phyloP scores from a whole-genome alignment of 2,797 vertebrate species.

The Pygocentrus nattereri region DNA sequence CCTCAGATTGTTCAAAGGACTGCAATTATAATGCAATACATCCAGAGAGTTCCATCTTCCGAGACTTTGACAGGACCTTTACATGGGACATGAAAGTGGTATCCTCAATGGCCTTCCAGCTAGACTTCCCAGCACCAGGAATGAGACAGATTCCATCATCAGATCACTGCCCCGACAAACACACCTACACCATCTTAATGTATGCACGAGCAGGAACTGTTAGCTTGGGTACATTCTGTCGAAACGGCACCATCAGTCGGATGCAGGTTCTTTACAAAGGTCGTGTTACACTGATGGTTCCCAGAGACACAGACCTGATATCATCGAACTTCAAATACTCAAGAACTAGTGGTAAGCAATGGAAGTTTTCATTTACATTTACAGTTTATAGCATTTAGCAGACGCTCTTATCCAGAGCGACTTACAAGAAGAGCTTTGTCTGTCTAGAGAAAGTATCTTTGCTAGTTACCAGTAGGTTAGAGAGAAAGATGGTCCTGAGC shows the following conservation, averaged over 20 bases:
- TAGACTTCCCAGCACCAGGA: conserved; percentile 83
- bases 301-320: conserved; percentile 59
- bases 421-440: too few relatives aligned
- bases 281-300: conserved; percentile 70
- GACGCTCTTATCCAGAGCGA: too few relatives aligned
- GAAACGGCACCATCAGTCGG: conserved; percentile 69
- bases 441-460: too few relatives aligned
- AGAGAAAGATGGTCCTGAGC: too few relatives aligned
- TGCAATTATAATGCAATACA: conserved; percentile 81
- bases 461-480: too few relatives aligned
- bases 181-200: conserved; percentile 78
- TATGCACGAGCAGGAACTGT: conserved; percentile 63
- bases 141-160: conserved; percentile 84
- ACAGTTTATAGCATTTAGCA: too few relatives aligned
- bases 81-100: conserved; percentile 83
- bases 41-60: conserved; percentile 74
- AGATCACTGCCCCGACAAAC: conserved; percentile 77
- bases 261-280: conserved; percentile 69
- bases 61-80: conserved; percentile 85
- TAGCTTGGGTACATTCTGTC: conserved; percentile 76
- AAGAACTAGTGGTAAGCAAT: conserved; percentile 68
- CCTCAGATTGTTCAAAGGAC: conserved; percentile 68
- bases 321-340: conserved; percentile 70
- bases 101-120: conserved; percentile 69
- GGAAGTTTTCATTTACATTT: too few relatives aligned